Evolutionary conservation across 2,888 invertebrate species (phyloP), one percentile per base, ranked within the genome.

Genomic region (Hipparchia sbordonii): DNA sequence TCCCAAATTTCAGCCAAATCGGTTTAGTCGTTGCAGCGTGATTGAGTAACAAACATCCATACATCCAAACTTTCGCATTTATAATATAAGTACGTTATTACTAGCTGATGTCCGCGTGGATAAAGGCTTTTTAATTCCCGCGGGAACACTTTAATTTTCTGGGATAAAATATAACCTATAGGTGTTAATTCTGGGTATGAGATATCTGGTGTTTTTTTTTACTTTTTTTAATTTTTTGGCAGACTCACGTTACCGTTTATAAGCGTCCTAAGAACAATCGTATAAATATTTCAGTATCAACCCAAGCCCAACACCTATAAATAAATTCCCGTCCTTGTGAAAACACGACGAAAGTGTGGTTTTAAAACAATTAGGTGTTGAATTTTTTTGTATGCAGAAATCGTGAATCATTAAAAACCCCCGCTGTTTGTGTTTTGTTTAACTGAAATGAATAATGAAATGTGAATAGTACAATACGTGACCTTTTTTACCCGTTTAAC

Each of bases 381-480:
- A 66, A 54, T 61, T 39, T 54, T 60, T 60, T 61, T 62, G 67
- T 68, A 45, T 61, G 63, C 9, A 60, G 59, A 63, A 54, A 57
- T 60, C 61, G 62, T 60, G 66, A 48, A 72, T 73, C 65, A 71
- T 65, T 71, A 51, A 59, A 67, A 65, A 54, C 23, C 56, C 67
- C 46, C 52, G 54, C 66, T 61, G 73, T 61, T 71, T 66, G 63
- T 70, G 61, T 74, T 72, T 71, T 71, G 65, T 67, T 61, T 65
- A 72, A 59, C 59, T 33, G n/a, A 56, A 68, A 71, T 76, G 69
- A 72, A 72, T 74, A 71, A 72, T 72, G 70, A 39, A 69, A 13
- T 39, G 39, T 63, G 13, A 51, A 63, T 63, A 51, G 51, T 67
- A n/a, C 67, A 66, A 65, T 56, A 67, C 72, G 74, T 76, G 74